phyloP scores from a whole-genome alignment of 2,113 vertebrate genomes.

The Halcyon malimbica region DNA sequence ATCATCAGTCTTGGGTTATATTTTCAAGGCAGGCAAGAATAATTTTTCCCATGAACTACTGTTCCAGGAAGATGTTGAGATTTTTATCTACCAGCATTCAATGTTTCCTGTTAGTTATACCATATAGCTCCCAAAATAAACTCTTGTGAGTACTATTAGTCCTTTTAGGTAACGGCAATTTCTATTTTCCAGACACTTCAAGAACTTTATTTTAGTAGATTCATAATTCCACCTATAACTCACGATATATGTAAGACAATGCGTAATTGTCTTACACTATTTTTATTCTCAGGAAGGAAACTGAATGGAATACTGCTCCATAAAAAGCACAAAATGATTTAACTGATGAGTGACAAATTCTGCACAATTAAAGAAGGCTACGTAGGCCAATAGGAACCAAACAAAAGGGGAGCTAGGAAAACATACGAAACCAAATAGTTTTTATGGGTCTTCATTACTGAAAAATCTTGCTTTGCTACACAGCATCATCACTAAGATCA shows the following conservation, averaged over 20 bases:
- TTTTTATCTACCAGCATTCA: neutral
- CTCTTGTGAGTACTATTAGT: neutral
- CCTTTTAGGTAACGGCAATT: conserved; percentile 23
- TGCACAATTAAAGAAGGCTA: conserved; percentile 7
- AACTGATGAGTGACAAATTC: neutral
- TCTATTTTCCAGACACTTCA: conserved; percentile 26
- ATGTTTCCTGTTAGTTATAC: conserved; percentile 4
- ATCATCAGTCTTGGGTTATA: neutral
- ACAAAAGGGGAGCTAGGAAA: neutral
- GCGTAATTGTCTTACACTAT: conserved; percentile 2
- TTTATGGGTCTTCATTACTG: conserved; percentile 13
- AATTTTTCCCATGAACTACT: neutral
- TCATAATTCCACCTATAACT: conserved; percentile 16
- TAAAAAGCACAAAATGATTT: neutral
- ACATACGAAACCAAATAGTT: neutral
- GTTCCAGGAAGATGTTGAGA: conserved; percentile 33
- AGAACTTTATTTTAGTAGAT: conserved; percentile 23
- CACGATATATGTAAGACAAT: neutral
- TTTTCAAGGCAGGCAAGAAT: conserved; percentile 16
- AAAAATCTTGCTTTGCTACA: conserved; percentile 50
- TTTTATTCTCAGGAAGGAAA: conserved; percentile 49
- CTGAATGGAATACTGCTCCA: neutral
- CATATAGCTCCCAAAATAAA: conserved; percentile 51
- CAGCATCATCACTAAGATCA: neutral
- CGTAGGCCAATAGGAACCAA: neutral